Conservation (phyloP, 2,113 vertebrate species). For the Lonchura striata region DNA sequence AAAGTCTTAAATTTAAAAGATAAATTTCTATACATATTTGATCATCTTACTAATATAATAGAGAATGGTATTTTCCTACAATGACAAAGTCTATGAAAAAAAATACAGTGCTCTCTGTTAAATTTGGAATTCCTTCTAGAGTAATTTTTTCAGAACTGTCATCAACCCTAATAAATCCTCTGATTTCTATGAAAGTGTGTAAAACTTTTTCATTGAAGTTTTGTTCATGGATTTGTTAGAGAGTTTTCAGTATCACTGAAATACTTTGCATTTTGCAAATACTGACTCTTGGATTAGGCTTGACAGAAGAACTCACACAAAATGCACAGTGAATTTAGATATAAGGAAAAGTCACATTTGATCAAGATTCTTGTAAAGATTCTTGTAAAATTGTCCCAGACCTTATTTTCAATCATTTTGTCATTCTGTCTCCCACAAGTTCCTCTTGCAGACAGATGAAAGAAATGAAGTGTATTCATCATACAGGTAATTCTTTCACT, state of each 20-base stretch:
- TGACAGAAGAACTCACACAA: background rate
- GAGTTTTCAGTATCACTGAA: background rate
- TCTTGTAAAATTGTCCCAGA: background rate
- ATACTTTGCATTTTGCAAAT: background rate
- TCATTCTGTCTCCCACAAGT: background rate
- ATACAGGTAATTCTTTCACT: background rate
- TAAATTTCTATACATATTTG: background rate
- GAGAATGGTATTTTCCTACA: background rate
- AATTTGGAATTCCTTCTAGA: background rate
- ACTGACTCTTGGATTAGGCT: background rate
- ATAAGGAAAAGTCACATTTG: background rate
- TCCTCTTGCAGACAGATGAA: background rate
- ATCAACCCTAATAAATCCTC: background rate
- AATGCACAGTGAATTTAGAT: background rate
- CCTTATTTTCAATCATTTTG: background rate
- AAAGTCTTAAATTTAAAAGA: background rate
- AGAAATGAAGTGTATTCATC: background rate
- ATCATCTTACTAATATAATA: background rate
- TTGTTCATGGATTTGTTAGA: background rate
- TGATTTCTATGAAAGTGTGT: background rate
- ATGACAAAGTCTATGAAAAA: background rate
- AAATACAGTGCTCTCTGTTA: background rate
- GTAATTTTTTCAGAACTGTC: background rate
- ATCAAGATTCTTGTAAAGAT: too few relatives aligned
- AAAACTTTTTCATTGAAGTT: background rate